Evolutionary conservation across 2,797 vertebrate species (phyloP).

Genomic region (Notamacropus eugenii): DNA sequence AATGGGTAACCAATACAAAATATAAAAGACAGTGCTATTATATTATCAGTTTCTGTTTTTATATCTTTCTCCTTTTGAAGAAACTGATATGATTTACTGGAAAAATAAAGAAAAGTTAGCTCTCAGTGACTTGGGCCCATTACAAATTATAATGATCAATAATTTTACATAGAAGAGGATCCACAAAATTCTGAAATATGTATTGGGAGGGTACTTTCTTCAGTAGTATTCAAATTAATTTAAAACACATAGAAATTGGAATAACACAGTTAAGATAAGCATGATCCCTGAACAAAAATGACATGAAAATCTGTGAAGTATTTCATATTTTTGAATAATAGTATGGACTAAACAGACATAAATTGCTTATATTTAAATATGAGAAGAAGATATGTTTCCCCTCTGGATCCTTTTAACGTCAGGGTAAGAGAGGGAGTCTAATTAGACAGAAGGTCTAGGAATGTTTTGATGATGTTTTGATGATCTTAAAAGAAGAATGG

Average conservation of each 20-base stretch:
- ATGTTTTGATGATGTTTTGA: not conserved
- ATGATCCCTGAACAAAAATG: no score
- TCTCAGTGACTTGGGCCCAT: no score
- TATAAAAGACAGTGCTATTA: not conserved
- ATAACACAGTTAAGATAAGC: no score
- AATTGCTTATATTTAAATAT: not conserved
- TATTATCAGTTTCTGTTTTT: no score
- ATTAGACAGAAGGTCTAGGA: not conserved
- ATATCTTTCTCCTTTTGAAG: no score
- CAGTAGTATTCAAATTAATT: no score
- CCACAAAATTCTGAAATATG: not conserved
- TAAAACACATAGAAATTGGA: no score
- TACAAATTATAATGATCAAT: not conserved
- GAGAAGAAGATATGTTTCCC: not conserved
- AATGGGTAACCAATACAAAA: not conserved
- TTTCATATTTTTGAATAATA: not conserved
- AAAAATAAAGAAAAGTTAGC: no score
- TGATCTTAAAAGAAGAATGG: not conserved
- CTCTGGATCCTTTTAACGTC: not conserved
- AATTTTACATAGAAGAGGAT: not conserved
- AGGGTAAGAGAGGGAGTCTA: not conserved
- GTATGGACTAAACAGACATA: not conserved
- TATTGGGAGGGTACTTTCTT: not conserved
- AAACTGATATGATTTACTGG: no score
- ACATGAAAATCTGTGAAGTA: no score